Conservation (phyloP, 1,140 invertebrate genomes). For the Drosophila novamexicana region DNA sequence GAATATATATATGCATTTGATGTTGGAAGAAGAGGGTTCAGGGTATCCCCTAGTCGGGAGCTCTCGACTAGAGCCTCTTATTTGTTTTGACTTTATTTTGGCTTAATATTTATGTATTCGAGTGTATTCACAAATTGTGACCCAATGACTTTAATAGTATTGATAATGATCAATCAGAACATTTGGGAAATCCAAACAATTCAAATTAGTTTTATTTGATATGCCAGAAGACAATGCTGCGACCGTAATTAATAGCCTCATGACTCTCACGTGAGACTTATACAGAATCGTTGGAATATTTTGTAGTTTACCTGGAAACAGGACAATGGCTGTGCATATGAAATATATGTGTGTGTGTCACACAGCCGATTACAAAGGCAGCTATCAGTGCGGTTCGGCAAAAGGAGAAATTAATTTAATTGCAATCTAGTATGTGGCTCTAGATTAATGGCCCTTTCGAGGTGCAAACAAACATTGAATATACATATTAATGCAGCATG, state of each 20-base stretch:
- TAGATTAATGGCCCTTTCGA: constrained; percentile 10
- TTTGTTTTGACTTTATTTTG: neutral
- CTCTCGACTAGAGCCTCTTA: too few relatives aligned
- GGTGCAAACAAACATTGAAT: too few relatives aligned
- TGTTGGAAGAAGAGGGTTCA: too few relatives aligned
- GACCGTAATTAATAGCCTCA: constrained; percentile 51
- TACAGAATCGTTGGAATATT: constrained; percentile 29
- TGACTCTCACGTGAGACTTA: constrained; percentile 42
- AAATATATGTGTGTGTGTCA: neutral
- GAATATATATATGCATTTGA: too few relatives aligned
- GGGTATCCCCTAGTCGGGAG: too few relatives aligned
- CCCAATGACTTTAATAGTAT: constrained; percentile 3
- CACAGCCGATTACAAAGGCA: neutral
- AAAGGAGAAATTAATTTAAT: constrained; percentile 28
- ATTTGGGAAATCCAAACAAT: constrained; percentile 9
- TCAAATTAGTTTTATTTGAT: constrained; percentile 10
- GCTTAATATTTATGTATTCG: too few relatives aligned
- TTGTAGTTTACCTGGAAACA: constrained; percentile 3
- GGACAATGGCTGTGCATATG: neutral
- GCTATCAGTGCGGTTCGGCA: neutral
- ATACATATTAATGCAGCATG: neutral
- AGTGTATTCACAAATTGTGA: neutral
- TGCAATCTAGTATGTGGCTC: constrained; percentile 52
- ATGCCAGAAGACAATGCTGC: constrained; percentile 19
- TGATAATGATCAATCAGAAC: constrained; percentile 13